Evolutionary conservation across 2,888 invertebrate species (phyloP).

Genomic region (Diplazon laetatorius): DNA sequence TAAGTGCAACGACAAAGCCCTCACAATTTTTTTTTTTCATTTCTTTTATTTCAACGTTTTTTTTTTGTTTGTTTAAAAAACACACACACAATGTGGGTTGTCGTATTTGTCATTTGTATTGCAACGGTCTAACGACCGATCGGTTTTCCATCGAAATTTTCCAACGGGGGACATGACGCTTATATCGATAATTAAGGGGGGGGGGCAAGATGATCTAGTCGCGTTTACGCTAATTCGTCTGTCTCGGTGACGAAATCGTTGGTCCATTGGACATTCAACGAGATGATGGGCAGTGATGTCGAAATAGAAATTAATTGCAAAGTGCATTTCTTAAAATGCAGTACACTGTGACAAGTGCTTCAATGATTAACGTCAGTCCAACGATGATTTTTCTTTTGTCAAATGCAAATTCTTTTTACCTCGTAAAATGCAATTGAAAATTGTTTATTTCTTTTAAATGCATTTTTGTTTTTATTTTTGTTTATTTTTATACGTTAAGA

Average conservation of each 20-base stretch:
- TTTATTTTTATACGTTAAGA: too few species aligned
- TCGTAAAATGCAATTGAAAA: too few species aligned
- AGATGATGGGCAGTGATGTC: constrained; percentile 53
- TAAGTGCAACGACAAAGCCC: too few species aligned
- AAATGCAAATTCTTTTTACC: background rate
- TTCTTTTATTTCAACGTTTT: too few species aligned
- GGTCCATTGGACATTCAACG: constrained; percentile 33
- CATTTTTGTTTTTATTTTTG: too few species aligned
- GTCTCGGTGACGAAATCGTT: constrained; percentile 11
- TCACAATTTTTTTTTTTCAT: too few species aligned
- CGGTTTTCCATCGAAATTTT: too few species aligned
- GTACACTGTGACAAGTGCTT: background rate
- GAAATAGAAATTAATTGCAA: constrained; percentile 46
- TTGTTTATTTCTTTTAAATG: too few species aligned
- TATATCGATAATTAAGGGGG: background rate
- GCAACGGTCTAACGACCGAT: too few species aligned
- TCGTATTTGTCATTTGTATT: too few species aligned
- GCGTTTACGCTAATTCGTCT: background rate
- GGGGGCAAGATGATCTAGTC: background rate
- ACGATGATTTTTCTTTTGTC: constrained; percentile 1
- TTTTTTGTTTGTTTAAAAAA: too few species aligned
- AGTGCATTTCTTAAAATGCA: constrained; percentile 12
- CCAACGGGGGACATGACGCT: background rate
- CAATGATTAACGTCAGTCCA: background rate
- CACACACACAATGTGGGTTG: too few species aligned